Evolutionary conservation across 1,140 invertebrate species (phyloP).

Genomic region (Ditylenchus dipsaci): DNA sequence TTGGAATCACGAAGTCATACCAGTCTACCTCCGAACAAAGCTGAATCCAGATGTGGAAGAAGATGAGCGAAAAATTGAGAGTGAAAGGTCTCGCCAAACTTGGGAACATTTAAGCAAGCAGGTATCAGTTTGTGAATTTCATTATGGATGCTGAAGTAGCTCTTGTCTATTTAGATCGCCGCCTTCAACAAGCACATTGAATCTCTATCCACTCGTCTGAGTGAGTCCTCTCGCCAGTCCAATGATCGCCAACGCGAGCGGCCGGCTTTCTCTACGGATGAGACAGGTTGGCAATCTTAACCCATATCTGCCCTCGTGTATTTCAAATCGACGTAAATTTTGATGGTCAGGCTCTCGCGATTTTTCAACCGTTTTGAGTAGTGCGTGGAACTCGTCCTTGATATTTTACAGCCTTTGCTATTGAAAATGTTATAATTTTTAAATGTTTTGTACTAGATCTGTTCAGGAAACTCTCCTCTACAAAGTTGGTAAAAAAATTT

Average conservation of each 20-base stretch:
- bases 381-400: too few relatives aligned
- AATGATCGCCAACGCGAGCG: not conserved
- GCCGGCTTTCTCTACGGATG: conserved; percentile 10
- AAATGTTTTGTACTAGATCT: too few relatives aligned
- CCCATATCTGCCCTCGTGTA: not conserved
- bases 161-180: conserved; percentile 20
- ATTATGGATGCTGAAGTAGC: not conserved
- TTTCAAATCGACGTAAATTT: too few relatives aligned
- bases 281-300: not conserved
- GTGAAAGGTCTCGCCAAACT: not conserved
- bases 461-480: too few relatives aligned
- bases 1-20: conserved; percentile 25
- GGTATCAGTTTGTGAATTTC: conserved; percentile 10
- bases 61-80: conserved; percentile 22
- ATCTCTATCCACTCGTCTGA: conserved; percentile 6
- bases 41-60: conserved; percentile 29
- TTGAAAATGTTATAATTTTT: too few relatives aligned
- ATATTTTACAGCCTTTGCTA: too few relatives aligned
- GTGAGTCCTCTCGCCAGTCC: conserved; percentile 11
- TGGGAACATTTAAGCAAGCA: conserved; percentile 19
- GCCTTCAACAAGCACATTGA: conserved; percentile 24
- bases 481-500: too few relatives aligned
- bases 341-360: too few relatives aligned
- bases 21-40: conserved; percentile 25
- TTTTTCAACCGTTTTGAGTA: too few relatives aligned